phyloP scores from a whole-genome alignment of 2,797 vertebrate species.

The Poeciliopsis gracilis region DNA sequence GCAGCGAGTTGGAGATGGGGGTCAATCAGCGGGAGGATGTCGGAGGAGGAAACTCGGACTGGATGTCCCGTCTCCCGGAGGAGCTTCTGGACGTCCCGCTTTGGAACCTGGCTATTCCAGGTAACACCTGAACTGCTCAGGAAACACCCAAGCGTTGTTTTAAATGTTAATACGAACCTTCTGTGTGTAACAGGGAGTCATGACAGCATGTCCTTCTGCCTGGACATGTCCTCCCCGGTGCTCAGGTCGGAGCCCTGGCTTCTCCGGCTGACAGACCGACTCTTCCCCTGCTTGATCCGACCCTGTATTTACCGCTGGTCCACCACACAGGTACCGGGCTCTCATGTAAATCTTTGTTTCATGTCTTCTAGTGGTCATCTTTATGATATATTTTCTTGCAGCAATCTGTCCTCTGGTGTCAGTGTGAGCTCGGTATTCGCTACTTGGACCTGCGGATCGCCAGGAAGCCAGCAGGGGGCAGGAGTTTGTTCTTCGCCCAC shows the following conservation, averaged over 20 bases:
- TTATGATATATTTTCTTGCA: conserved; percentile 4
- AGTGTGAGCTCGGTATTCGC: conserved; percentile 85
- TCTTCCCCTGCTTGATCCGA: conserved; percentile 63
- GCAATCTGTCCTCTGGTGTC: conserved; percentile 63
- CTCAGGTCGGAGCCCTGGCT: conserved; percentile 67
- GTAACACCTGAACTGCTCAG: conserved; percentile 30
- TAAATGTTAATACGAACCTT: neutral
- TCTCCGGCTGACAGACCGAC: conserved; percentile 71
- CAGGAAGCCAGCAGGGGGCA: conserved; percentile 70
- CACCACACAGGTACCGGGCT: conserved; percentile 67
- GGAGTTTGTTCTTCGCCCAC: conserved; percentile 84
- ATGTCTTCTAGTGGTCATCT: neutral
- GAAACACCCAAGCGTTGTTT: neutral
- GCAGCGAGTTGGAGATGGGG: conserved; percentile 27
- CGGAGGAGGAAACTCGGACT: conserved; percentile 51
- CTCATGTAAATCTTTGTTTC: neutral
- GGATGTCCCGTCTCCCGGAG: conserved; percentile 73
- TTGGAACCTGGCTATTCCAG: conserved; percentile 73
- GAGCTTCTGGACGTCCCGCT: conserved; percentile 63
- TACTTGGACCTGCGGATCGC: conserved; percentile 89
- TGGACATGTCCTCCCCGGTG: conserved; percentile 80
- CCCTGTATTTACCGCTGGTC: conserved; percentile 72
- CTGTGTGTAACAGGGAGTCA: conserved; percentile 82
- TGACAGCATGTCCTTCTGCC: conserved; percentile 89
- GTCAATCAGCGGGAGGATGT: neutral